Evolutionary conservation across 1,140 invertebrate genomes (phyloP), one percentile per base, ranked within the genome.

Genomic region (Atta colombica): DNA sequence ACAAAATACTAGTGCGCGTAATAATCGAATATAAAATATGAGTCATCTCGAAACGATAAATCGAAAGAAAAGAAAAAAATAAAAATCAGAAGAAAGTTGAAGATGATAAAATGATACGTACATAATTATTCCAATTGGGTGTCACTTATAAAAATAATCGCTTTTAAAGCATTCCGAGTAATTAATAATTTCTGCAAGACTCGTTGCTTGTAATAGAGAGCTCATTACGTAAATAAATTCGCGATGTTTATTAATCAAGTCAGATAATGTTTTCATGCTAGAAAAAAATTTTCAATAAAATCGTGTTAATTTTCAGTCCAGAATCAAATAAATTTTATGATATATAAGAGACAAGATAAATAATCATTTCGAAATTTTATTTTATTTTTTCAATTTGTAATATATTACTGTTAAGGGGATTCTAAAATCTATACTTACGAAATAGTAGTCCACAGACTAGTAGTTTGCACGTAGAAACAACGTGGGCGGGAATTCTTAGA

Each of bases 21-120:
- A 55, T 39, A 58, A 71, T 60, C 66, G 7, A 45, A 55, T 35
- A 35, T 14, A 55, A 69, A 81, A 58, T 21, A 5, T 61, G 51
- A 81, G 8, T 80, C 49, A 39, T 55, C 39, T 45, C 21, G n/a
- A 25, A 68, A 68, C 18, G 2, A 6, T n/a, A 4, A 65, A 7
- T n/a, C 6, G 16, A 53, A 14, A 77, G 31, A 35, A 28, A 21
- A 49, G 25, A 10, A 31, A 31, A 31, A 31, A 3, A 31, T 31
- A 31, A 31, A 31, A 31, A 31, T 31, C 28, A 31, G 3, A 31
- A 31, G 28, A 31, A 31, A 31, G 28, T 3, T 0, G 28, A 45
- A 35, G 6, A 35, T 35, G 0, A 35, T 35, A 63, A 66, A 78
- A 65, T 66, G 45, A 66, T 39, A 7, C 0, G 3, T 31, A 28